These are phyloP conservation scores for Drosophila carrolli DNA, from an alignment of 1,140 invertebrate species.

Conservation along the genomic window DNA sequence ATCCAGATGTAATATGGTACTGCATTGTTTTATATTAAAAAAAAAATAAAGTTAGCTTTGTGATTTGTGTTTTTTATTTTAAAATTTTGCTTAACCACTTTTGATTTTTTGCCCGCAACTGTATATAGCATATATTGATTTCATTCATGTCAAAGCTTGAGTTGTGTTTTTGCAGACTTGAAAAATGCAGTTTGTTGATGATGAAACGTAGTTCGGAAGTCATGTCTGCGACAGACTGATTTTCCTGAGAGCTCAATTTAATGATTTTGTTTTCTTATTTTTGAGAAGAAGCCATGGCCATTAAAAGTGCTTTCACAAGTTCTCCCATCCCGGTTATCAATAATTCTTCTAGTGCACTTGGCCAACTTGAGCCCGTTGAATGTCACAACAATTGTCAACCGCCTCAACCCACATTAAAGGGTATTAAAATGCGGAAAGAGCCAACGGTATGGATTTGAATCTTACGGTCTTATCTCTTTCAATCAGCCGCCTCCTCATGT, in stretches of 20 bases:
- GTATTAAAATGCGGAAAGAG: constrained; percentile 40
- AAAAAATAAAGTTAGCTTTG: too few species aligned
- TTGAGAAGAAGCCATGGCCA: background rate
- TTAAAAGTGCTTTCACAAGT: constrained; percentile 10
- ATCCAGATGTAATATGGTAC: too few species aligned
- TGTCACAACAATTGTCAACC: constrained; percentile 34
- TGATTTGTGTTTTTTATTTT: background rate
- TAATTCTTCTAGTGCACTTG: constrained; percentile 16
- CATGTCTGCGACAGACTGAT: constrained; percentile 1
- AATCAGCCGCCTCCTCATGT: constrained; percentile 52
- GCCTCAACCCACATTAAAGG: constrained; percentile 15
- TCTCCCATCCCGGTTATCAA: background rate
- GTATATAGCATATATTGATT: constrained; percentile 5
- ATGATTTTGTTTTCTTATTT: constrained; percentile 15
- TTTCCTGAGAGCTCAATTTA: constrained; percentile 3
- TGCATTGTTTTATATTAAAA: too few species aligned
- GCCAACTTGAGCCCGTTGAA: constrained; percentile 21
- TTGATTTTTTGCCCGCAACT: background rate
- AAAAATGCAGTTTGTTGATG: constrained; percentile 3
- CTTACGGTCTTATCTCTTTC: constrained; percentile 61
- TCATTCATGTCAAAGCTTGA: background rate
- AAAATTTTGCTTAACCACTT: background rate
- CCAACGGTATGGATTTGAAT: constrained; percentile 36
- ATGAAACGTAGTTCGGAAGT: constrained; percentile 3
- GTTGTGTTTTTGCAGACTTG: constrained; percentile 6